A percentile compares a stretch with the other conserved stretches of the same genome.
Evolutionary conservation across 1,140 invertebrate species (phyloP).

Genomic region (Drosophila paulistorum): DNA sequence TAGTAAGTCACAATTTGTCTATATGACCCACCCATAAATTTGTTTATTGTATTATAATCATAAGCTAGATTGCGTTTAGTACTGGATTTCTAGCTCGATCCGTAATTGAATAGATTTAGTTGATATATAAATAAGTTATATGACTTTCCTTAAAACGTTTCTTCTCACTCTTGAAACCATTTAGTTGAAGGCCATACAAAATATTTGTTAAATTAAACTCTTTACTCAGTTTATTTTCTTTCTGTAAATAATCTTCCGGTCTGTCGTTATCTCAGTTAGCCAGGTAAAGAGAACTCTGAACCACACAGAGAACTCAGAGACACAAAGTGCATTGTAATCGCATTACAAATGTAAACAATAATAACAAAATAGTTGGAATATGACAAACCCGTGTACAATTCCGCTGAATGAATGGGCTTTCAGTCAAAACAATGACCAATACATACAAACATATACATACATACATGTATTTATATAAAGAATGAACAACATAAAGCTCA

Average conservation of each 20-base stretch:
- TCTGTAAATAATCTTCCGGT: not conserved
- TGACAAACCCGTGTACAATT: slow-evolving; percentile 47
- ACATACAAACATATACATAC: not conserved
- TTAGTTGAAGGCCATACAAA: no score
- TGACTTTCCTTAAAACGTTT: no score
- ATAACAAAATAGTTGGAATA: slow-evolving; percentile 63
- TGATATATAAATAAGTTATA: slow-evolving; percentile 11
- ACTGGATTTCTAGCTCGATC: not conserved
- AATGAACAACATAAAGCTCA: not conserved
- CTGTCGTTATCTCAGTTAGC: slow-evolving; percentile 4
- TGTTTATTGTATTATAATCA: slow-evolving; percentile 58
- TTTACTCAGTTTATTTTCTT: no score
- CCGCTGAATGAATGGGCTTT: slow-evolving; percentile 62
- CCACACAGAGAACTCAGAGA: not conserved
- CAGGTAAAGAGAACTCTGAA: slow-evolving; percentile 29
- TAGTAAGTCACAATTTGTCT: no score
- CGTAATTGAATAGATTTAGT: not conserved
- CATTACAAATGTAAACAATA: slow-evolving; percentile 29
- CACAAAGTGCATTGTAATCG: slow-evolving; percentile 19
- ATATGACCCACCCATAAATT: slow-evolving; percentile 45
- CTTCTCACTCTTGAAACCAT: no score
- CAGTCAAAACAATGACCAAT: slow-evolving; percentile 37
- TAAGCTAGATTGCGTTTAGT: slow-evolving; percentile 37
- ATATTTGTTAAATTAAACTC: no score
- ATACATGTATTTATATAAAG: no score